Evolutionary conservation across 2,797 vertebrate species (phyloP).

Genomic region (Podarcis lilfordi): DNA sequence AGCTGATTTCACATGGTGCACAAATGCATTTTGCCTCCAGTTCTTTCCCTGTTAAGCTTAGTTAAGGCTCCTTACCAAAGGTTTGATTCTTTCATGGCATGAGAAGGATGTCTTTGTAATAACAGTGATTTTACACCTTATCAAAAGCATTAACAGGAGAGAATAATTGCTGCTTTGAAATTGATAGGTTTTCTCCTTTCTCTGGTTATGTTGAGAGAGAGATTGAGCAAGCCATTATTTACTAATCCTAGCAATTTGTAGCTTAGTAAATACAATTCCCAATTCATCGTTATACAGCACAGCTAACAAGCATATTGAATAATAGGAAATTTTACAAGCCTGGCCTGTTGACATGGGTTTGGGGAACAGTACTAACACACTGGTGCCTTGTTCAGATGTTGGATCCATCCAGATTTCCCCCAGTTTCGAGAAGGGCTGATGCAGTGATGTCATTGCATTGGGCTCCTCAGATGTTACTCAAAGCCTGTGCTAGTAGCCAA

Average conservation of each 20-base stretch:
- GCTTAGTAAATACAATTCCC: background rate
- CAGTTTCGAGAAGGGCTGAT: background rate
- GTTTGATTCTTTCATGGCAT: constrained; percentile 65
- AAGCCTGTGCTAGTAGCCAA: background rate
- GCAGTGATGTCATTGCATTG: background rate
- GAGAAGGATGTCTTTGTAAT: constrained; percentile 70
- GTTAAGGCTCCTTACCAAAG: constrained; percentile 61
- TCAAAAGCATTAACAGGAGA: constrained; percentile 64
- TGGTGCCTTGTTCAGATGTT: background rate
- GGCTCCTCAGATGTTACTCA: background rate
- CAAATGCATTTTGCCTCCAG: constrained; percentile 41
- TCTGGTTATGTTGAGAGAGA: constrained; percentile 26
- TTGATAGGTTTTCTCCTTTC: constrained; percentile 37
- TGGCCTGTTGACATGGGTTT: no score
- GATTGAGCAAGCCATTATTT: background rate
- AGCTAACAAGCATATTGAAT: background rate
- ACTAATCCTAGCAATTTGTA: background rate
- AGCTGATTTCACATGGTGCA: constrained; percentile 70
- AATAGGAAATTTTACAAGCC: background rate
- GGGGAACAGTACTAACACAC: background rate
- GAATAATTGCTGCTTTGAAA: constrained; percentile 38
- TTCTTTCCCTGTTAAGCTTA: constrained; percentile 66
- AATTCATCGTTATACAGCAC: background rate
- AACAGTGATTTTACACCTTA: constrained; percentile 68
- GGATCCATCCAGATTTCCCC: background rate